Conservation (phyloP, 2,797 vertebrate species). For the Pagetopsis macropterus region DNA sequence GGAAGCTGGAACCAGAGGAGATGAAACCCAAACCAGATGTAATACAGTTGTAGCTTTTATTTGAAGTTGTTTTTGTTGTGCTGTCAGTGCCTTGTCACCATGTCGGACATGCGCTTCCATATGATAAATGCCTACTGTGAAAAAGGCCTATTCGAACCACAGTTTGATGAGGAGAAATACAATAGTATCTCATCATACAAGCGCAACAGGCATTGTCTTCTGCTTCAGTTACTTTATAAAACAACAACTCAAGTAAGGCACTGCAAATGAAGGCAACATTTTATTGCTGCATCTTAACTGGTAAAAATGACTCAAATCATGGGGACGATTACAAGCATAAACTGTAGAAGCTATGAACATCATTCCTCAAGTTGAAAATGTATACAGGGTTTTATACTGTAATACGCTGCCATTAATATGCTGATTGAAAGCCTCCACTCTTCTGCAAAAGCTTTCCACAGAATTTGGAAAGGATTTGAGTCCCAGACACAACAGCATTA, state of each 20-base stretch:
- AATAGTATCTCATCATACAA: neutral
- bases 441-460: neutral
- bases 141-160: no score
- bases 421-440: neutral
- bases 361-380: no score
- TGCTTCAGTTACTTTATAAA: neutral
- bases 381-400: no score
- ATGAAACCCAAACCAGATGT: neutral
- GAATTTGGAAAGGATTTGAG: neutral
- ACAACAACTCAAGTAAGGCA: no score
- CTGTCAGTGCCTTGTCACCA: neutral
- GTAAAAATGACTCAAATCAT: neutral
- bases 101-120: no score
- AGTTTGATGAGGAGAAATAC: no score
- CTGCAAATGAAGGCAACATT: no score
- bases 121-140: no score
- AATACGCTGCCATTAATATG: neutral
- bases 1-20: neutral
- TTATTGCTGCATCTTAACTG: no score
- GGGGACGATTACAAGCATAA: neutral
- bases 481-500: neutral
- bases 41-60: neutral
- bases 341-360: neutral
- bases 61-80: no score
- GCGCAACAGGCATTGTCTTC: neutral